Conservation (phyloP, 2,797 vertebrate species). For the Sebastes alutus region DNA sequence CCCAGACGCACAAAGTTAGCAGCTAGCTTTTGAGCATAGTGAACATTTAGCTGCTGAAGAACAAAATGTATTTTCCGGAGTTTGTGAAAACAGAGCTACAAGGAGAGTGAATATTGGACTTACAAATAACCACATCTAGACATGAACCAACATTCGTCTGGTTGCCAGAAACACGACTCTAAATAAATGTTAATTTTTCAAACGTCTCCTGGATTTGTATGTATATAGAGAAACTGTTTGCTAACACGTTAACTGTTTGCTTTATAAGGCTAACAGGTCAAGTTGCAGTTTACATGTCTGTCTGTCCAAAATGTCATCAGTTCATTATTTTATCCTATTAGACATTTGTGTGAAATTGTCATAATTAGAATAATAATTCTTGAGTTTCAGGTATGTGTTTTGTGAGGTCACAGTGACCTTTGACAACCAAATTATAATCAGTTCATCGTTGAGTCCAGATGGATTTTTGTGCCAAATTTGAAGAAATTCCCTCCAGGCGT, state of each 20-base stretch:
- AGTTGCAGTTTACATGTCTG: too few relatives aligned
- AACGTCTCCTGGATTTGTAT: rapidly evolving
- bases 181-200: not conserved
- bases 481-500: too few relatives aligned
- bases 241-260: not conserved
- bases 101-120: not conserved
- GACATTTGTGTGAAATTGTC: too few relatives aligned
- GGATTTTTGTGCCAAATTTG: too few relatives aligned
- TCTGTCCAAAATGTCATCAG: too few relatives aligned
- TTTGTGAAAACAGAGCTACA: not conserved
- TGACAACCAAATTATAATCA: too few relatives aligned
- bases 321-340: too few relatives aligned
- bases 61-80: not conserved
- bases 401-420: too few relatives aligned
- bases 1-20: not conserved
- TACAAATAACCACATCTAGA: not conserved
- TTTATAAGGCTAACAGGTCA: rapidly evolving
- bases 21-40: not conserved
- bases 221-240: not conserved
- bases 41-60: not conserved
- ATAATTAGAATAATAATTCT: too few relatives aligned
- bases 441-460: too few relatives aligned
- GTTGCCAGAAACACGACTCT: not conserved
- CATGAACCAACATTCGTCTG: not conserved
- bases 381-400: too few relatives aligned